Conservation (phyloP, 2,797 vertebrate genomes). For the Myoxocephalus aenaeus region DNA sequence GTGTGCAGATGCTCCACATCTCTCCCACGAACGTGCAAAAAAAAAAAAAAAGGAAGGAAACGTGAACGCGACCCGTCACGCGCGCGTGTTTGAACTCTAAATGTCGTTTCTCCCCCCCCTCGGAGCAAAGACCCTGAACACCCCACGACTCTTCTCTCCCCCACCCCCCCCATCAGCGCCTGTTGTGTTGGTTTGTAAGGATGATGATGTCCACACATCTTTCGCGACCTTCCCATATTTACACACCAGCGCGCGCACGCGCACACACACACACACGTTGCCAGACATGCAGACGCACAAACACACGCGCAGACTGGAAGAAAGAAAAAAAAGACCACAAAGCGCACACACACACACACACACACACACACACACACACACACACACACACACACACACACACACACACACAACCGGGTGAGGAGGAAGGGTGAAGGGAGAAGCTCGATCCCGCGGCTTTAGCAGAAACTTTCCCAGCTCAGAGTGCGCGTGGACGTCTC, state of each 20-base stretch:
- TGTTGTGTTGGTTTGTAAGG: conserved; percentile 3
- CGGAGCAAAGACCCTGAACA: conserved; percentile 44
- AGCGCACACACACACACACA: conserved; percentile 35
- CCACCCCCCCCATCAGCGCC: conserved; percentile 14
- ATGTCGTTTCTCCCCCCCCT: neutral
- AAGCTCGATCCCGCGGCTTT: neutral
- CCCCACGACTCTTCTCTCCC: conserved; percentile 24
- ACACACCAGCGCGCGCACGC: neutral
- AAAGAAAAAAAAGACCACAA: conserved; percentile 25
- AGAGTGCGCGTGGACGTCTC: conserved; percentile 11
- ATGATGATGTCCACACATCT: conserved; percentile 35
- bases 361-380: conserved; percentile 10
- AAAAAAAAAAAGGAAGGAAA: conserved; percentile 34
- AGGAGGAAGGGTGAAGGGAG: neutral
- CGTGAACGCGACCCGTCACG: conserved; percentile 31
- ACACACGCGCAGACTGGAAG: conserved; percentile 23
- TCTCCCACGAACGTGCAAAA: conserved; percentile 17
- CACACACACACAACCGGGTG: conserved; percentile 13
- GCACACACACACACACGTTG: neutral
- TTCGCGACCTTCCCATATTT: conserved; percentile 37
- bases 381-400: conserved; percentile 39
- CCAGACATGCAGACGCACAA: neutral
- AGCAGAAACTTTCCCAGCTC: conserved; percentile 49
- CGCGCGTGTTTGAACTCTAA: conserved; percentile 22
- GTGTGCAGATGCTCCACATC: conserved; percentile 59